A percentile compares a stretch with the other conserved stretches of the same genome.
These are phyloP conservation scores for Limnephilus auricula DNA, from an alignment of 2,888 invertebrate genomes.

Conservation along the genomic window DNA sequence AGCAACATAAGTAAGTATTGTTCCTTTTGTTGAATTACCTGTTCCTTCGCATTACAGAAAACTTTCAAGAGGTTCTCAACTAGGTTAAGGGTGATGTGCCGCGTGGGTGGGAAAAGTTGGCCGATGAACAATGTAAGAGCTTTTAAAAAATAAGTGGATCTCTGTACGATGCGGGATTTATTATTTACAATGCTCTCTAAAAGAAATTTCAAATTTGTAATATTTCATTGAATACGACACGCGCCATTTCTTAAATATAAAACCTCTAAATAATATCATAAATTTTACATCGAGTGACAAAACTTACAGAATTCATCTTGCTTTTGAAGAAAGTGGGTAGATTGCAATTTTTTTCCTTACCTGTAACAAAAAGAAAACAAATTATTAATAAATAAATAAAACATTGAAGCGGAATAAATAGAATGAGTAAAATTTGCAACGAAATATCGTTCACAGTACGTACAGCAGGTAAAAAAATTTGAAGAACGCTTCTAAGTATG, in stretches of 20 bases:
- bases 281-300: background rate
- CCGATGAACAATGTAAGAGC: slow-evolving; percentile 49
- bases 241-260: background rate
- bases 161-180: slow-evolving; percentile 48
- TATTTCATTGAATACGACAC: background rate
- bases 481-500: too few species aligned
- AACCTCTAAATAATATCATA: background rate
- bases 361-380: background rate
- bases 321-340: background rate
- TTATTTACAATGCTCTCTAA: slow-evolving; percentile 9
- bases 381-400: background rate
- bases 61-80: slow-evolving; percentile 57
- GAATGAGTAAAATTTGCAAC: too few species aligned
- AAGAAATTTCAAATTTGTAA: slow-evolving; percentile 13
- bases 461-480: too few species aligned
- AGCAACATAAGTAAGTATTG: slow-evolving; percentile 56
- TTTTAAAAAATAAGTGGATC: slow-evolving; percentile 61
- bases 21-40: slow-evolving; percentile 64
- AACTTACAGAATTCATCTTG: background rate
- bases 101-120: slow-evolving; percentile 52
- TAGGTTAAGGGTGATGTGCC: slow-evolving; percentile 61
- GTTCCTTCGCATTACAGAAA: slow-evolving; percentile 62
- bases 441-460: too few species aligned
- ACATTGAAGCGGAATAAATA: too few species aligned
- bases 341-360: background rate